Conservation (phyloP, 2,888 invertebrate species). For the Heliconius erato region DNA sequence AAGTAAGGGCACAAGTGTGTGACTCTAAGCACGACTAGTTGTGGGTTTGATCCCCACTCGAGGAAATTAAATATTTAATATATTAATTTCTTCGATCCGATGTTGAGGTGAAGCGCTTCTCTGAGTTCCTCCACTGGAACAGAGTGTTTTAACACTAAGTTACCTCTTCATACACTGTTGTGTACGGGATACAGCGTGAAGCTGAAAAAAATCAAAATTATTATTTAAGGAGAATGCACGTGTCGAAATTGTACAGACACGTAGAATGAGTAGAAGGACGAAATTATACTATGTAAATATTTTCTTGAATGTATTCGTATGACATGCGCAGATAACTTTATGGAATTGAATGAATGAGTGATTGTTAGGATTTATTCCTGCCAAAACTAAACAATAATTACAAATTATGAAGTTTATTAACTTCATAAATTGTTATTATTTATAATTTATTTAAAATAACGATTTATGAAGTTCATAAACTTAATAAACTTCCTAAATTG, state of each 20-base stretch:
- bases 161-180: no score
- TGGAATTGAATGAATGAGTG: slow-evolving; percentile 16
- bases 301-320: slow-evolving; percentile 20
- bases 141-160: no score
- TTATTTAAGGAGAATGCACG: background rate
- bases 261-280: background rate
- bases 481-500: background rate
- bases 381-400: background rate
- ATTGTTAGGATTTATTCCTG: slow-evolving; percentile 5
- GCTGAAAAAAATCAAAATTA: no score
- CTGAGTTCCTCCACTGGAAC: no score
- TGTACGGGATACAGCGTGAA: no score
- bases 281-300: slow-evolving; percentile 22
- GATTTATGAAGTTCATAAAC: background rate
- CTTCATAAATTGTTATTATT: background rate
- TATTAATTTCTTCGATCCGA: no score
- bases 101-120: no score
- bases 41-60: no score
- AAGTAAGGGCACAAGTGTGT: no score
- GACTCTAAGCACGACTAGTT: no score
- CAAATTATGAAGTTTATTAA: background rate
- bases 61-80: no score
- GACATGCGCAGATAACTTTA: slow-evolving; percentile 26
- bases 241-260: background rate
- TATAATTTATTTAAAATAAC: background rate